Conservation (phyloP, 2,113 vertebrate genomes). For the Rhynchopsitta pachyrhyncha region DNA sequence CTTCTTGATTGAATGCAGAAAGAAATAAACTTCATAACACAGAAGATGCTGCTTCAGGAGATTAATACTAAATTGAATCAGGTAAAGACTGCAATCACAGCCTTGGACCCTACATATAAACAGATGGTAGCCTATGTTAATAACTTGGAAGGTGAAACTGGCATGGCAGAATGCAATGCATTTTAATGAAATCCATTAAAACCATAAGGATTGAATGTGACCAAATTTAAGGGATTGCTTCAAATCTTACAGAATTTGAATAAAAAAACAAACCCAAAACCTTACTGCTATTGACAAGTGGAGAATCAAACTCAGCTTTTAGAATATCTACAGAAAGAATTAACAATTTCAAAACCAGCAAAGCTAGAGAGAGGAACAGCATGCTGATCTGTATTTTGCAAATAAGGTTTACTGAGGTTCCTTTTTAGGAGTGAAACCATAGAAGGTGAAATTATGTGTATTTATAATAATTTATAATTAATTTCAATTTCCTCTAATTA, state of each 20-base stretch:
- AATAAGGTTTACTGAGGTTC: not conserved
- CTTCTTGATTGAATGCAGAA: not conserved
- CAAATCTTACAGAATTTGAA: not conserved
- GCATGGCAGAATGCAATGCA: not conserved
- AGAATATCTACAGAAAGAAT: not conserved
- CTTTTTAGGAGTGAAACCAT: not conserved
- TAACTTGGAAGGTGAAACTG: not conserved
- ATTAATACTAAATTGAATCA: not conserved
- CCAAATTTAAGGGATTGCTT: not conserved
- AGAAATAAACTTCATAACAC: not conserved
- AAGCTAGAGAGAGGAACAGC: not conserved
- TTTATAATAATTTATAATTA: not conserved
- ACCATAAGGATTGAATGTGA: not conserved
- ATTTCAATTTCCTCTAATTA: not conserved
- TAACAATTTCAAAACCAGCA: not conserved
- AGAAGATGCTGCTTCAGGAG: conserved; percentile 18
- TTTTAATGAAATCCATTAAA: conserved; percentile 48
- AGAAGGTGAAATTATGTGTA: not conserved
- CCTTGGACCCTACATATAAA: not conserved
- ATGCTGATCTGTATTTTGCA: not conserved
- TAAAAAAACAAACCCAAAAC: not conserved
- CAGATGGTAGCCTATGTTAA: conserved; percentile 32
- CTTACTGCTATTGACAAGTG: not conserved
- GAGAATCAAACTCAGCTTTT: not conserved
- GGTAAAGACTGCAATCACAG: not conserved